Evolutionary conservation across 2,113 vertebrate species (phyloP).

Genomic region (Pseudonaja textilis): DNA sequence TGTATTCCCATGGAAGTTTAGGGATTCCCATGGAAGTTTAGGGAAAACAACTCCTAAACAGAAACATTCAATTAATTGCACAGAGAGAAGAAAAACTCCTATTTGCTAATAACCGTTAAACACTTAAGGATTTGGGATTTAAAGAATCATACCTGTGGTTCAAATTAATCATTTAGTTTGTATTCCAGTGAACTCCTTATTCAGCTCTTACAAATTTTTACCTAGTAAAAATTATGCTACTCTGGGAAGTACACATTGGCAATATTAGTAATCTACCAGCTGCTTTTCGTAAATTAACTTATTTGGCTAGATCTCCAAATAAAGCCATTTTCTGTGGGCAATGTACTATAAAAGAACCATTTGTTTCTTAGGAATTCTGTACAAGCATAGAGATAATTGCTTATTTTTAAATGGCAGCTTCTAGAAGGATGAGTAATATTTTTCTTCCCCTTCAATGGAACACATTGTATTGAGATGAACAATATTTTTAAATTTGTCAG

Average conservation of each 20-base stretch:
- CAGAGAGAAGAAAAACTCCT: background rate
- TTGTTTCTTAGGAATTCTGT: conserved; percentile 76
- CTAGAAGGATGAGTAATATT: conserved; percentile 69
- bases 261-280: conserved; percentile 57
- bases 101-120: background rate
- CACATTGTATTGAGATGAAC: conserved; percentile 73
- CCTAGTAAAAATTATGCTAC: background rate
- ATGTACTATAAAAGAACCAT: conserved; percentile 71
- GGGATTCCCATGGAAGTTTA: background rate
- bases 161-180: background rate
- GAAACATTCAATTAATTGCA: background rate
- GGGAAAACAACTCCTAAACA: background rate
- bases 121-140: background rate
- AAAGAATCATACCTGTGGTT: background rate
- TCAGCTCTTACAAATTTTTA: background rate
- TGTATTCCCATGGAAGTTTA: background rate
- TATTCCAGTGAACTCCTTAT: background rate
- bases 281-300: conserved; percentile 67
- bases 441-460: conserved; percentile 58
- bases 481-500: conserved; percentile 77
- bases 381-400: conserved; percentile 67
- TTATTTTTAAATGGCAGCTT: conserved; percentile 71
- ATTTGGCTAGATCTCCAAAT: conserved; percentile 72
- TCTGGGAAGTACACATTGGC: background rate
- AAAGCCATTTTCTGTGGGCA: conserved; percentile 71